phyloP scores from a whole-genome alignment of 35 echinoderm and acorn worm species.

The Nesometra sesokonis region DNA sequence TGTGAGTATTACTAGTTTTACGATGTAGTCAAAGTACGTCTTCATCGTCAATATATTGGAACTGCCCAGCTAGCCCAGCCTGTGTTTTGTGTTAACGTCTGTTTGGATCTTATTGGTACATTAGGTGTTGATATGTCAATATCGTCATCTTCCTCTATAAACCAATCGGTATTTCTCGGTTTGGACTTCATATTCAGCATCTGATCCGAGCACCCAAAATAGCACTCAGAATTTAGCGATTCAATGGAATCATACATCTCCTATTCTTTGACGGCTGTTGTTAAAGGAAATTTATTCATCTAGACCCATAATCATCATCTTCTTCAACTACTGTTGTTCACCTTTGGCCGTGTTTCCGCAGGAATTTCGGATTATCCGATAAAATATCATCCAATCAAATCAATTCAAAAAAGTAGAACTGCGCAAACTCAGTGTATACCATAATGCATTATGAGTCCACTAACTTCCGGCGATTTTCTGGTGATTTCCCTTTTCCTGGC shows the following conservation, averaged over 20 bases:
- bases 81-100: constrained; percentile 2
- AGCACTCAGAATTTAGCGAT: constrained; percentile 64
- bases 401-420: too few species aligned
- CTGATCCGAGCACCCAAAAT: constrained; percentile 65
- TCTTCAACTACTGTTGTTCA: constrained; percentile 66
- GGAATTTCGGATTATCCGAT: too few species aligned
- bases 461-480: too few species aligned
- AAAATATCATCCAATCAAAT: too few species aligned
- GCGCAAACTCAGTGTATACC: too few species aligned
- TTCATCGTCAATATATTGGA: constrained; percentile 89
- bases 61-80: constrained; percentile 17
- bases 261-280: constrained; percentile 57
- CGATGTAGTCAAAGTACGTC: constrained; percentile 46
- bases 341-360: too few species aligned
- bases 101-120: neutral
- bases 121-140: constrained; percentile 49
- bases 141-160: constrained; percentile 66
- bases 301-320: constrained; percentile 42
- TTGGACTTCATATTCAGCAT: constrained; percentile 79
- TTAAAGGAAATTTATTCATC: constrained; percentile 82
- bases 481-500: too few species aligned
- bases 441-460: too few species aligned
- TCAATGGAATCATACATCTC: constrained; percentile 64
- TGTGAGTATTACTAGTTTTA: constrained; percentile 79
- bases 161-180: constrained; percentile 55